Evolutionary conservation across 37 sponge, comb jelly and placozoan genomes (phyloP).

Genomic region (Beroe forskalii): DNA sequence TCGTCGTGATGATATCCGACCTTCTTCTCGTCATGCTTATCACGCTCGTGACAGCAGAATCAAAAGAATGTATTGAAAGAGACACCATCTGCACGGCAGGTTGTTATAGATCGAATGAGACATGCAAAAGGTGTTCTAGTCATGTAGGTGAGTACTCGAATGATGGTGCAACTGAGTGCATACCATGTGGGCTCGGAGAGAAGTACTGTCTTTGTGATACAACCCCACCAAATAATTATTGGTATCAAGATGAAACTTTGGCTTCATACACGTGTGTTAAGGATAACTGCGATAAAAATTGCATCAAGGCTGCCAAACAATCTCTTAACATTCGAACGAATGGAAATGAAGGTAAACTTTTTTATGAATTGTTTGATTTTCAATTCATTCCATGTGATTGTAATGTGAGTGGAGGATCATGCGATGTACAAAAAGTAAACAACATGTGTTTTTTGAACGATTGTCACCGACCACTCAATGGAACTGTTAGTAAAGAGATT

Average conservation of each 20-base stretch:
- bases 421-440: not conserved
- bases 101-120: no score
- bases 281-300: not conserved
- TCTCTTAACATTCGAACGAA: no score
- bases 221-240: not conserved
- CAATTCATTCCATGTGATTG: not conserved
- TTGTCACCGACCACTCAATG: not conserved
- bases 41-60: no score
- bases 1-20: no score
- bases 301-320: not conserved
- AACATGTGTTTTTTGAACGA: not conserved
- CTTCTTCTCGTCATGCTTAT: no score
- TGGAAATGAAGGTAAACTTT: no score
- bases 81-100: no score
- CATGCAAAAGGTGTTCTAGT: no score
- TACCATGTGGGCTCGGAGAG: not conserved
- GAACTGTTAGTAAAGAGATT: not conserved
- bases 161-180: not conserved
- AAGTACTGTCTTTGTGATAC: not conserved
- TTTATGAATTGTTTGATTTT: not conserved
- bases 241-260: not conserved
- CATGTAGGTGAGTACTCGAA: no score
- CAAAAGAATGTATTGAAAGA: no score
- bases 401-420: not conserved
- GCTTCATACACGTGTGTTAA: not conserved